Evolutionary conservation across 1,140 invertebrate genomes (phyloP).

Genomic region (Trinorchestia longiramus): DNA sequence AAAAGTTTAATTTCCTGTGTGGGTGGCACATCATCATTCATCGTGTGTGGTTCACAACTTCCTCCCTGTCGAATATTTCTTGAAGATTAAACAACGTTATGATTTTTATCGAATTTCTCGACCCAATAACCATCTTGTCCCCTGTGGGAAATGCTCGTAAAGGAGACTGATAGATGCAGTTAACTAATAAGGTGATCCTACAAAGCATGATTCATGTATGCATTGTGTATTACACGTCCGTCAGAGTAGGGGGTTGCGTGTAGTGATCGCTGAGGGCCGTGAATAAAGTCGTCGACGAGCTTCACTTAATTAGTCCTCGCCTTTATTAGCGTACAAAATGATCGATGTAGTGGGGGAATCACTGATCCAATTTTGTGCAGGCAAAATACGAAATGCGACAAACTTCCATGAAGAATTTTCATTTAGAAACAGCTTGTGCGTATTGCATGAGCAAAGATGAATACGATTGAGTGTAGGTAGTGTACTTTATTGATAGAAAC

Average conservation of each 20-base stretch:
- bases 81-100: too few relatives aligned
- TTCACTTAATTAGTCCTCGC: neutral
- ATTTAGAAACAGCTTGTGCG: neutral
- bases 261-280: neutral
- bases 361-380: neutral
- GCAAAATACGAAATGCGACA: neutral
- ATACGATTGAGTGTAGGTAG: neutral
- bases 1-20: too few relatives aligned
- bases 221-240: too few relatives aligned
- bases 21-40: too few relatives aligned
- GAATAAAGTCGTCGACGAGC: neutral
- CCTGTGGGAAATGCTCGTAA: too few relatives aligned
- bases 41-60: too few relatives aligned
- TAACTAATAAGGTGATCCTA: too few relatives aligned
- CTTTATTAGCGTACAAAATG: neutral
- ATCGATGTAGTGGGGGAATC: neutral
- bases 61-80: too few relatives aligned
- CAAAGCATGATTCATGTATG: too few relatives aligned
- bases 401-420: neutral
- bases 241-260: neutral
- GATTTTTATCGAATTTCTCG: neutral
- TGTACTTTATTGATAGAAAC: too few relatives aligned
- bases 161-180: too few relatives aligned
- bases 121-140: too few relatives aligned
- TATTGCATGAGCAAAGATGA: neutral